Conservation (phyloP, 2,113 vertebrate genomes). For the Anarhynchus alexandrinus region DNA sequence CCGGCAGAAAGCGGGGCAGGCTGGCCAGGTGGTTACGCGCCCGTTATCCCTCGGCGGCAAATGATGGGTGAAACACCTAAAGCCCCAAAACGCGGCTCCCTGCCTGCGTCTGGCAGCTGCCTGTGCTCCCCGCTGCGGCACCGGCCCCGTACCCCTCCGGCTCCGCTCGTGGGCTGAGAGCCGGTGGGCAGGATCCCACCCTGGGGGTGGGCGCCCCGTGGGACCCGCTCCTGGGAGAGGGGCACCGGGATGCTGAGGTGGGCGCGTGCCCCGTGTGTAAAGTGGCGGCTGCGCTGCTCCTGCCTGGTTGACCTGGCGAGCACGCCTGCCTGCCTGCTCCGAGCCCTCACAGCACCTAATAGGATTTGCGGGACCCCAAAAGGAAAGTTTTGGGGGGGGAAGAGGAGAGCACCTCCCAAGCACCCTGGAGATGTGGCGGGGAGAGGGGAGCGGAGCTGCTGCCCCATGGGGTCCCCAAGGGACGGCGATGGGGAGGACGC, state of each 20-base stretch:
- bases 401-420: neutral
- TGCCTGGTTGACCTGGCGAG: neutral
- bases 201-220: neutral
- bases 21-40: fast-evolving
- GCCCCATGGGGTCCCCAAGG: fast-evolving
- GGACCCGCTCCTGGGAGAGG: neutral
- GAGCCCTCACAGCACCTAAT: fast-evolving
- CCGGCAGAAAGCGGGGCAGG: neutral
- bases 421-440: neutral
- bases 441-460: neutral
- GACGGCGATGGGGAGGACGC: fast-evolving
- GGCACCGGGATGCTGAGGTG: neutral
- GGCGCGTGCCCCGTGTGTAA: fast-evolving
- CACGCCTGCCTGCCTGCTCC: neutral
- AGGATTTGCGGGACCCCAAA: neutral
- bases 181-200: neutral
- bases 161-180: neutral
- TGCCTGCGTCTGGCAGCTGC: neutral
- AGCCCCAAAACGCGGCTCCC: neutral
- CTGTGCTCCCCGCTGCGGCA: neutral
- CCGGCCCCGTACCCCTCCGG: neutral
- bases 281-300: neutral
- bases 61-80: fast-evolving
- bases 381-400: neutral
- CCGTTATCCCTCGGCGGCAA: fast-evolving